These are phyloP conservation scores for Myripristis murdjan DNA, from an alignment of 2,797 vertebrate species.

Conservation along the genomic window DNA sequence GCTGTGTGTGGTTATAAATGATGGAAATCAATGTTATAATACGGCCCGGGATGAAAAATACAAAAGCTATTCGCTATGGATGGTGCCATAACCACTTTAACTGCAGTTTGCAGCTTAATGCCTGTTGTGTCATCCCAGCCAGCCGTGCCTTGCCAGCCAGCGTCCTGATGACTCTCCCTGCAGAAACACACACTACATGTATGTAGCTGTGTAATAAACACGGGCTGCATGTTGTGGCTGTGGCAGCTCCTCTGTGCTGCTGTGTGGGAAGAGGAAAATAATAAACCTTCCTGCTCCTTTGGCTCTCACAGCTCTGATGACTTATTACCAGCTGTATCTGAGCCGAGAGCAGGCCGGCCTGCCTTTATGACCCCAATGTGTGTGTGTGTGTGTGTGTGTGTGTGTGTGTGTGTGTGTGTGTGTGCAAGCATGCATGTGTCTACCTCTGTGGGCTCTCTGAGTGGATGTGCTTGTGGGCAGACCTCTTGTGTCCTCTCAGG, in stretches of 20 bases:
- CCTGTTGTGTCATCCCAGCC: too few relatives aligned
- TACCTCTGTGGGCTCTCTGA: neutral
- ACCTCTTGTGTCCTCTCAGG: too few relatives aligned
- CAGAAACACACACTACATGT: neutral
- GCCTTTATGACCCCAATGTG: constrained; percentile 33
- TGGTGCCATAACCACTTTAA: too few relatives aligned
- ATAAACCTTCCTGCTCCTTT: constrained; percentile 58
- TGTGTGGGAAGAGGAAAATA: constrained; percentile 40
- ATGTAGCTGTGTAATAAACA: constrained; percentile 40
- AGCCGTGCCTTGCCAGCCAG: too few relatives aligned
- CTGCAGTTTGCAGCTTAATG: too few relatives aligned
- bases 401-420: constrained; percentile 7
- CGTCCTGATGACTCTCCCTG: neutral
- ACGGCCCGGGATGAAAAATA: too few relatives aligned
- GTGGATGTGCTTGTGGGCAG: too few relatives aligned
- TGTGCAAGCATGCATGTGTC: neutral
- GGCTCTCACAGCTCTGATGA: constrained; percentile 65
- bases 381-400: constrained; percentile 15
- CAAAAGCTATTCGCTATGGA: too few relatives aligned
- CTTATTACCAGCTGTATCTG: constrained; percentile 63
- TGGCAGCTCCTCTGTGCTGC: neutral
- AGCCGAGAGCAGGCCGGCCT: constrained; percentile 43
- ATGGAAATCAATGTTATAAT: too few relatives aligned
- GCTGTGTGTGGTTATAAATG: too few relatives aligned
- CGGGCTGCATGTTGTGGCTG: neutral